These are phyloP conservation scores for Pollenia amentaria DNA, from an alignment of 2,888 invertebrate genomes.

Conservation along the genomic window DNA sequence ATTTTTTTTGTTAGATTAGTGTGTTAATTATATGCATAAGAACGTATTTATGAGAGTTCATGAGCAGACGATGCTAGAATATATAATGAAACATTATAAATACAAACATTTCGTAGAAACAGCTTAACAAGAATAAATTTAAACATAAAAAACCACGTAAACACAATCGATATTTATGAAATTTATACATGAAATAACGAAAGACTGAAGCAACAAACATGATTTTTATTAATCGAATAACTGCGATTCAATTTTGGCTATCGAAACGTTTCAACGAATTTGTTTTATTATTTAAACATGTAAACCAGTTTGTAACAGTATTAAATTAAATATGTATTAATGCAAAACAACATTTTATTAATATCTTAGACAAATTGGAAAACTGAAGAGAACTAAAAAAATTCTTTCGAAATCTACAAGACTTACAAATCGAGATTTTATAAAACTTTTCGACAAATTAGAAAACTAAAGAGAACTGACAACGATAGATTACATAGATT, in stretches of 20 bases:
- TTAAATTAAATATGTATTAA: no score
- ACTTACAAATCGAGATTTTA: no score
- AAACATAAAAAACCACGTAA: not conserved
- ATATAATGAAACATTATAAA: slow-evolving; percentile 9
- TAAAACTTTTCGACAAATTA: no score
- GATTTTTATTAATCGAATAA: not conserved
- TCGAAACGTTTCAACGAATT: slow-evolving; percentile 2
- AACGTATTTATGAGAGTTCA: not conserved
- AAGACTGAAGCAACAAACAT: not conserved
- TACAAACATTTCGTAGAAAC: slow-evolving; percentile 1
- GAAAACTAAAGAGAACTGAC: no score
- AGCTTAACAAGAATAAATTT: not conserved
- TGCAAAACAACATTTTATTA: no score
- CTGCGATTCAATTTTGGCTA: not conserved
- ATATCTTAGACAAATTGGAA: no score
- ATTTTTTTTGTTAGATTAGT: slow-evolving; percentile 13
- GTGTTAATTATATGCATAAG: slow-evolving; percentile 33
- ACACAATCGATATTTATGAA: not conserved
- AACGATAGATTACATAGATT: no score
- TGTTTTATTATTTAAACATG: not conserved
- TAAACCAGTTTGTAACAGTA: no score
- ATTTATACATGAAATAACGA: not conserved
- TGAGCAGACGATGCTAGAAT: slow-evolving; percentile 15
- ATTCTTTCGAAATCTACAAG: no score
- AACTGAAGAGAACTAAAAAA: no score